phyloP scores from a whole-genome alignment of 1,140 invertebrate species.

The Hesperophylax magnus region DNA sequence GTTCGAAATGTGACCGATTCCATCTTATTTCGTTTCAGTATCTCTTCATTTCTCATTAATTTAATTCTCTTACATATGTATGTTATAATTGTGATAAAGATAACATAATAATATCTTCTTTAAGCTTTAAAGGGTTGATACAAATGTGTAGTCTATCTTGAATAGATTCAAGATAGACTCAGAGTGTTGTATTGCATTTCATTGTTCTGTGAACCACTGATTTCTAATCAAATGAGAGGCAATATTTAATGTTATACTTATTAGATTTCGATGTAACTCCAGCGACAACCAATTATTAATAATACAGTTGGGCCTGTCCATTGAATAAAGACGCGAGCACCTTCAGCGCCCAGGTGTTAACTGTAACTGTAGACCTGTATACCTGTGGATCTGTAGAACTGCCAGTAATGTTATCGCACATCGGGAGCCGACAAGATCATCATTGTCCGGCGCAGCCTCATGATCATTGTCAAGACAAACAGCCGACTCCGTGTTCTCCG shows the following conservation, averaged over 20 bases:
- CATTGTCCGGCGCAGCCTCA: slow-evolving; percentile 13
- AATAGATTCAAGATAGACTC: too few species aligned
- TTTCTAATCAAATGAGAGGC: too few species aligned
- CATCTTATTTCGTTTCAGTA: background rate
- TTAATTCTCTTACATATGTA: too few species aligned
- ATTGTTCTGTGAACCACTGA: too few species aligned
- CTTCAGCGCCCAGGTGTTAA: slow-evolving; percentile 48
- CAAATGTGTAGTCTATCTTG: too few species aligned
- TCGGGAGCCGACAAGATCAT: slow-evolving; percentile 47
- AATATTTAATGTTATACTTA: too few species aligned
- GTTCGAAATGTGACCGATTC: background rate
- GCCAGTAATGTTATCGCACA: slow-evolving; percentile 49
- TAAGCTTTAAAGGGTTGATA: too few species aligned
- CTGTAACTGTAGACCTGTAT: background rate
- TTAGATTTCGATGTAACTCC: too few species aligned
- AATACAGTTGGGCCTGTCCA: background rate
- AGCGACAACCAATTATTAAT: background rate
- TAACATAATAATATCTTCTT: too few species aligned
- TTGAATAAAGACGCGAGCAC: slow-evolving; percentile 2
- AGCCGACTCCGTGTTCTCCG: slow-evolving; percentile 4
- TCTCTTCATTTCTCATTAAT: too few species aligned
- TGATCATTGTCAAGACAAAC: slow-evolving; percentile 32
- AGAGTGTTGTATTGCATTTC: too few species aligned
- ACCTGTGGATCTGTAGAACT: slow-evolving; percentile 4
- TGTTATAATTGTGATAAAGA: too few species aligned